Percentiles rank a stretch among this genome's conserved stretches.
These are phyloP conservation scores for Dexiosoma caninum DNA, from an alignment of 2,888 invertebrate genomes.

Conservation along the genomic window DNA sequence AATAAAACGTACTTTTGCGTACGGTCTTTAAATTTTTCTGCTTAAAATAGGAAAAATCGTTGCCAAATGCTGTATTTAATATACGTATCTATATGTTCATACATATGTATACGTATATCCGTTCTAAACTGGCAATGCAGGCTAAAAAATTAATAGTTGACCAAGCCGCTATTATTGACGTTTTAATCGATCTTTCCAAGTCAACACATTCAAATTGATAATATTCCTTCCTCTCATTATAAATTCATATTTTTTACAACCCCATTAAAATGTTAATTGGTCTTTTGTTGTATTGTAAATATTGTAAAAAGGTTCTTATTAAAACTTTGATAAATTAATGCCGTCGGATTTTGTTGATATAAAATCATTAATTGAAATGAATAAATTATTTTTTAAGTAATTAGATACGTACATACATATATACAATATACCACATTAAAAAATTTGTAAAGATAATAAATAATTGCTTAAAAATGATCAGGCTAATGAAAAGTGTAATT, in stretches of 20 bases:
- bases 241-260: constrained; percentile 39
- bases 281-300: constrained; percentile 41
- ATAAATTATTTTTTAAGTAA: background rate
- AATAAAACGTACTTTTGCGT: no score
- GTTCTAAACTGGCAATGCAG: background rate
- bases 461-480: constrained; percentile 22
- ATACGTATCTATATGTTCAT: no score
- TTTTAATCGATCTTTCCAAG: constrained; percentile 13
- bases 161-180: background rate
- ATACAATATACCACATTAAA: no score
- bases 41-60: no score
- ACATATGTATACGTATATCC: no score
- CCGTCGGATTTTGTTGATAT: background rate
- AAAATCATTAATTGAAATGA: background rate
- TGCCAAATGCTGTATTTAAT: no score
- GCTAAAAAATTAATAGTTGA: background rate
- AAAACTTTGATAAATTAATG: constrained; percentile 40
- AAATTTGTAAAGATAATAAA: background rate
- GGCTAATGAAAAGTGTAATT: background rate
- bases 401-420: background rate
- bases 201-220: background rate
- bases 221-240: background rate
- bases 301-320: constrained; percentile 11
- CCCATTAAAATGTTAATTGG: constrained; percentile 48
- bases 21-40: no score